phyloP scores from a whole-genome alignment of 2,113 vertebrate species.

The Lanius collurio region DNA sequence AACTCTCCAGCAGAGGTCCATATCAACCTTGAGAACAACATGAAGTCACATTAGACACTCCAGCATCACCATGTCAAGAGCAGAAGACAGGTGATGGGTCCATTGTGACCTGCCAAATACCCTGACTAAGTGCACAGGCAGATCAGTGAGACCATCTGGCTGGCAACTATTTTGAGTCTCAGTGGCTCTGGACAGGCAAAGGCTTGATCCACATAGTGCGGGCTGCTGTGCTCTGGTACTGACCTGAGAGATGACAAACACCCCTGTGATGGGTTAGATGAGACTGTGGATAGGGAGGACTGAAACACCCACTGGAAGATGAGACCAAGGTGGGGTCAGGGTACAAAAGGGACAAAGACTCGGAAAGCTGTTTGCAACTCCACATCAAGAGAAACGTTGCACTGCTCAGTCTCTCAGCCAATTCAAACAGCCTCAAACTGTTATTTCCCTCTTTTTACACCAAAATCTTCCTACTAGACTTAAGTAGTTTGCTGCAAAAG shows the following conservation, averaged over 20 bases:
- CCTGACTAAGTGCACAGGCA: not conserved
- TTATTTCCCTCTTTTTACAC: not conserved
- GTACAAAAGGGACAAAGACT: not conserved
- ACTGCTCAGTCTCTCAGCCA: not conserved
- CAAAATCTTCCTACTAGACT: not conserved
- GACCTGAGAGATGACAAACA: not conserved
- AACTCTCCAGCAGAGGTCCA: not conserved
- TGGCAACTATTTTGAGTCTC: not conserved
- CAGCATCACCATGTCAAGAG: not conserved
- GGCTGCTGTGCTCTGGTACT: not conserved
- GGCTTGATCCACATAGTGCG: not conserved
- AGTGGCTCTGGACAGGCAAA: not conserved
- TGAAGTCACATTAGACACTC: not conserved
- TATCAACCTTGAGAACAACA: not conserved
- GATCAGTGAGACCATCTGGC: not conserved
- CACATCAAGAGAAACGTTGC: accelerated
- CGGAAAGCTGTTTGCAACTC: not conserved
- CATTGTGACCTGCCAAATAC: not conserved
- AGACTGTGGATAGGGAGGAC: not conserved
- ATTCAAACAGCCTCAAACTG: not conserved
- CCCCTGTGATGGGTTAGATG: not conserved
- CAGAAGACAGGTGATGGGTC: not conserved
- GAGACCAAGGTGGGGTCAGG: not conserved
- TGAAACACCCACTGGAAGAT: not conserved
- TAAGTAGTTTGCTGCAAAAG: not conserved